Percentiles rank a stretch among this genome's conserved stretches.
phyloP scores from a whole-genome alignment of 2,797 vertebrate species.

The Sebastes trivittatus region DNA sequence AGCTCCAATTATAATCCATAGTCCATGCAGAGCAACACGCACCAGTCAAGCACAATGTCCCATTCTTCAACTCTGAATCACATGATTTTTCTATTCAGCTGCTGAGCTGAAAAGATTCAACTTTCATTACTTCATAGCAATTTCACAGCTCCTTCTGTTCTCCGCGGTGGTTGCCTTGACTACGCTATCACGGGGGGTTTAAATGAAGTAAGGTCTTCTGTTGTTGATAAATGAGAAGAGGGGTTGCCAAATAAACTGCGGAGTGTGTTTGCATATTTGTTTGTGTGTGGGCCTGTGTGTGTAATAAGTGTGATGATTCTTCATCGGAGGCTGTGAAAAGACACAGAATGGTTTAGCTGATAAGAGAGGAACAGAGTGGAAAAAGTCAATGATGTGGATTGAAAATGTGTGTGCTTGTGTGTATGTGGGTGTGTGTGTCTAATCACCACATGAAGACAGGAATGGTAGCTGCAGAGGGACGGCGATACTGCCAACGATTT shows the following conservation, averaged over 20 bases:
- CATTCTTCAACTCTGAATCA: neutral
- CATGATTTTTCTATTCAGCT: neutral
- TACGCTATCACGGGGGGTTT: conserved; percentile 8
- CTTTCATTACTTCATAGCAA: conserved; percentile 15
- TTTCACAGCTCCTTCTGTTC: conserved; percentile 30
- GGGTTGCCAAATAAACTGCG: conserved; percentile 12
- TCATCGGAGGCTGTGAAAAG: conserved; percentile 15
- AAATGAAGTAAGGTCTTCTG: conserved; percentile 33
- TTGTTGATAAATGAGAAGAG: conserved; percentile 28
- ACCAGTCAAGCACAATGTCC: neutral
- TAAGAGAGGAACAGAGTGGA: neutral
- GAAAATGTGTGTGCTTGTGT: neutral
- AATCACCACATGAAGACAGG: neutral
- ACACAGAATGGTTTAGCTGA: neutral
- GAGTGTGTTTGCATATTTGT: neutral
- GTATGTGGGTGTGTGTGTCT: neutral
- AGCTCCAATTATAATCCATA: neutral
- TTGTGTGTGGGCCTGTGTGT: neutral
- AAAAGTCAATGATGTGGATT: neutral
- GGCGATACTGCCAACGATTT: neutral
- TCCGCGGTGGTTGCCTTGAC: conserved; percentile 15
- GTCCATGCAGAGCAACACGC: neutral
- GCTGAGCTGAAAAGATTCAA: conserved; percentile 10
- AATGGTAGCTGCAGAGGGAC: neutral
- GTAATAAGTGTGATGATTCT: conserved; percentile 9